These are phyloP conservation scores for Danaus chrysippus DNA, from an alignment of 2,888 invertebrate genomes.

Conservation along the genomic window DNA sequence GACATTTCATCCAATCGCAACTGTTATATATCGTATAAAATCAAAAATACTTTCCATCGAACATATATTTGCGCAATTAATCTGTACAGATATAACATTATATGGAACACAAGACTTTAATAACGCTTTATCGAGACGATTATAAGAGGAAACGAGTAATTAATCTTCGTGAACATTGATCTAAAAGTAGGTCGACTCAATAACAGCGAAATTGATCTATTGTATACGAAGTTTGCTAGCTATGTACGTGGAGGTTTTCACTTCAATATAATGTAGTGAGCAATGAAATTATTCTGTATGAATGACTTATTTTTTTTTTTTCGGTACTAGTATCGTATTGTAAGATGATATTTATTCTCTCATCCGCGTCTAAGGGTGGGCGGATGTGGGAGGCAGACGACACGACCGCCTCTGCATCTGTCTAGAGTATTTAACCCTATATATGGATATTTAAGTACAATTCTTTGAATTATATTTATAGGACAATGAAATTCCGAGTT, in stretches of 20 bases:
- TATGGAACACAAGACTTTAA: slow-evolving; percentile 36
- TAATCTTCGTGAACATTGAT: slow-evolving; percentile 45
- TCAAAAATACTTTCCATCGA: slow-evolving; percentile 8
- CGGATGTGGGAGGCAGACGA: slow-evolving; percentile 62
- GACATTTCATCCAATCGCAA: slow-evolving; percentile 10
- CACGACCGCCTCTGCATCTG: slow-evolving; percentile 51
- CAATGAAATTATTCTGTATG: too few relatives aligned
- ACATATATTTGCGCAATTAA: too few relatives aligned
- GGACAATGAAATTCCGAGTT: slow-evolving; percentile 42
- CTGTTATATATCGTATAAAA: background rate
- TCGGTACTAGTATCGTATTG: slow-evolving; percentile 40
- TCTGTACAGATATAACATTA: too few relatives aligned
- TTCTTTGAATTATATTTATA: slow-evolving; percentile 48
- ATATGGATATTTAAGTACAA: slow-evolving; percentile 49
- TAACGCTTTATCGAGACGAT: slow-evolving; percentile 48
- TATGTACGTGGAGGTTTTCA: background rate
- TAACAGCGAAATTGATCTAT: slow-evolving; percentile 47
- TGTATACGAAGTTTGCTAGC: background rate
- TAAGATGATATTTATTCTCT: slow-evolving; percentile 68
- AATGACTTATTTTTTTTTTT: slow-evolving; percentile 7
- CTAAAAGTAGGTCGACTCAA: slow-evolving; percentile 51
- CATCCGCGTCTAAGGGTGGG: slow-evolving; percentile 50
- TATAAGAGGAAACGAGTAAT: slow-evolving; percentile 54
- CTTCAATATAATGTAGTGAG: too few relatives aligned
- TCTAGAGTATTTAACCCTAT: slow-evolving; percentile 53